Conservation (phyloP, 2,797 vertebrate species). For the Sebastes matsubarae region DNA sequence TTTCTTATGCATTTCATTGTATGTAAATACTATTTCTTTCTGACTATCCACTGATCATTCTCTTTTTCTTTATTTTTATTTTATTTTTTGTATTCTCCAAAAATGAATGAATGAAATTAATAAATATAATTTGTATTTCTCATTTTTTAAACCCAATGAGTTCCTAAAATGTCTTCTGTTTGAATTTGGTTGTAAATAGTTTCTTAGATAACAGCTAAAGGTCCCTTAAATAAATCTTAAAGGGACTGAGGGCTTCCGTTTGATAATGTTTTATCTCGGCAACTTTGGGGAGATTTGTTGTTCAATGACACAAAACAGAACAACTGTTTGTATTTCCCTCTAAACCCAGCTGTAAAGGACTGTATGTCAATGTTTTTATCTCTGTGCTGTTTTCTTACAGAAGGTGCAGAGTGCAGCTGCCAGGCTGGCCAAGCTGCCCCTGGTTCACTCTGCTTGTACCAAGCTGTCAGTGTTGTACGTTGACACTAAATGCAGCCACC, state of each 20-base stretch:
- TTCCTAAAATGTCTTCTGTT: background rate
- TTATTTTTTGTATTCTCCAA: too few relatives aligned
- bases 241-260: background rate
- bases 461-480: constrained; percentile 80
- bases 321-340: background rate
- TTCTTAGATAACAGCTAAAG: background rate
- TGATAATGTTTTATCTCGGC: background rate
- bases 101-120: too few relatives aligned
- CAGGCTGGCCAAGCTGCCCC: constrained; percentile 81
- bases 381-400: constrained; percentile 21
- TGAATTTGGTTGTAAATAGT: background rate
- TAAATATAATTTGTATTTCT: background rate
- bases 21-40: too few relatives aligned
- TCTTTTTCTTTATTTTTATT: too few relatives aligned
- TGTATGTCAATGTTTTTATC: background rate
- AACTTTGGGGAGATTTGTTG: background rate
- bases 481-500: constrained; percentile 81
- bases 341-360: background rate
- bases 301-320: background rate
- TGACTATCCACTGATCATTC: too few relatives aligned
- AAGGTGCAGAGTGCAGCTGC: constrained; percentile 75
- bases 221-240: background rate
- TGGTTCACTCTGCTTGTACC: constrained; percentile 84
- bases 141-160: background rate
- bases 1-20: too few relatives aligned